A percentile compares a stretch with the other conserved stretches of the same genome.
Evolutionary conservation across 2,888 invertebrate species (phyloP).

Genomic region (Neoscelio sp.): DNA sequence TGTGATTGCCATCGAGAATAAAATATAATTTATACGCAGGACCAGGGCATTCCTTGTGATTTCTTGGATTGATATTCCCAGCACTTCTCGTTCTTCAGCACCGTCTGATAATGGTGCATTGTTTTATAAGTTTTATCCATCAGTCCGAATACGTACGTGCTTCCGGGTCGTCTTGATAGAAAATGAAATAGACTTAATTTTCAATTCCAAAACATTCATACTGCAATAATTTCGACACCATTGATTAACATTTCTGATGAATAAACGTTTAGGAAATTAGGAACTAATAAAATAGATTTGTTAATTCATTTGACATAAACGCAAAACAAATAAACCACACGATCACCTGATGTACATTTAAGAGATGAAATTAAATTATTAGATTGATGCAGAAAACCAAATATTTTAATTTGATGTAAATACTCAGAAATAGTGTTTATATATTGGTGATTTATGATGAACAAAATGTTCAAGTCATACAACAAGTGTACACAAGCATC

Average conservation of each 20-base stretch:
- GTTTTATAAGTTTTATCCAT: slow-evolving; percentile 78
- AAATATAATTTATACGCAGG: slow-evolving; percentile 80
- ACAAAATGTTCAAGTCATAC: too few species aligned
- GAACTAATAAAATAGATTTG: slow-evolving; percentile 3
- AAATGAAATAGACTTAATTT: slow-evolving; percentile 18
- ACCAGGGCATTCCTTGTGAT: slow-evolving; percentile 68
- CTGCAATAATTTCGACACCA: slow-evolving; percentile 30
- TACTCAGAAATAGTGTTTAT: too few species aligned
- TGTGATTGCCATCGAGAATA: slow-evolving; percentile 80
- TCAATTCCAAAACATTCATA: slow-evolving; percentile 38
- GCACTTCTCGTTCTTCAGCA: slow-evolving; percentile 59
- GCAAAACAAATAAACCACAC: slow-evolving; percentile 26
- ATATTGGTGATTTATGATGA: too few species aligned
- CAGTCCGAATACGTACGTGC: slow-evolving; percentile 62
- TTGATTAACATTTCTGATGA: slow-evolving; percentile 25
- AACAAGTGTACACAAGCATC: too few species aligned
- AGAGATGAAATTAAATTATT: too few species aligned
- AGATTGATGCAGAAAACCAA: too few species aligned
- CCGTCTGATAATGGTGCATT: slow-evolving; percentile 76
- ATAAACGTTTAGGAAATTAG: slow-evolving; percentile 52
- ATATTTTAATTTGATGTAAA: too few species aligned
- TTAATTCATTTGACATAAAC: slow-evolving; percentile 15
- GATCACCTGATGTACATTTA: too few species aligned
- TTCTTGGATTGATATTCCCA: slow-evolving; percentile 74
- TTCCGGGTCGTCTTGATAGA: slow-evolving; percentile 43